Conservation (phyloP, 2,113 vertebrate genomes). For the Scolopax mira region DNA sequence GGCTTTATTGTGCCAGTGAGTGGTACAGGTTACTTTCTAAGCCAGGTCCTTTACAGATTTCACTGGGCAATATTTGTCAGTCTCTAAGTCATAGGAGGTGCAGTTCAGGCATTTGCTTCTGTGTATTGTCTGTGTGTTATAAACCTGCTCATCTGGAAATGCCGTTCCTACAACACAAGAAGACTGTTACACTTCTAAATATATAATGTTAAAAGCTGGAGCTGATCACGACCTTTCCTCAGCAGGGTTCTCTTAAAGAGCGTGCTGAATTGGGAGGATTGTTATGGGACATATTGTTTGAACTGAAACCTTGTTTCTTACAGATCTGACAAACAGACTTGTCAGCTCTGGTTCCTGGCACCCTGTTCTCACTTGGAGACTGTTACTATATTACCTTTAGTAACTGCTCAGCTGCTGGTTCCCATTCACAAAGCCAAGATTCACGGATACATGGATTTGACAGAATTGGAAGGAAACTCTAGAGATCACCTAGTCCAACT, state of each 20-base stretch:
- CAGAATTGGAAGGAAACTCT: no score
- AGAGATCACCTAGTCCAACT: no score
- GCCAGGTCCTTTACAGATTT: background rate
- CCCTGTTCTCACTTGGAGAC: background rate
- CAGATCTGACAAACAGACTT: background rate
- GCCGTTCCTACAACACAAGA: background rate
- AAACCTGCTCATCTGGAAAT: background rate
- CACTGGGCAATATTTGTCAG: background rate
- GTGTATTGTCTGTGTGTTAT: fast-evolving
- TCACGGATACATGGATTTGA: no score
- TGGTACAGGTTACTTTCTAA: background rate
- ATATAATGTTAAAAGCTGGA: background rate
- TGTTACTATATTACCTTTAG: background rate
- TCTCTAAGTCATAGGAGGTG: fast-evolving
- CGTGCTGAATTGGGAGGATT: background rate
- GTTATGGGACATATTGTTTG: background rate
- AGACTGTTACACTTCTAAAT: background rate
- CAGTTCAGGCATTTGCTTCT: background rate
- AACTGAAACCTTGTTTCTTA: background rate
- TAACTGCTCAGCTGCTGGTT: background rate
- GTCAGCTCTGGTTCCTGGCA: background rate
- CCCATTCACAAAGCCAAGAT: background rate
- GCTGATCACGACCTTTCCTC: background rate
- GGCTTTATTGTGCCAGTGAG: background rate
- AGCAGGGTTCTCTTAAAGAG: background rate